Evolutionary conservation across 2,113 vertebrate genomes (phyloP).

Genomic region (Bufo bufo): DNA sequence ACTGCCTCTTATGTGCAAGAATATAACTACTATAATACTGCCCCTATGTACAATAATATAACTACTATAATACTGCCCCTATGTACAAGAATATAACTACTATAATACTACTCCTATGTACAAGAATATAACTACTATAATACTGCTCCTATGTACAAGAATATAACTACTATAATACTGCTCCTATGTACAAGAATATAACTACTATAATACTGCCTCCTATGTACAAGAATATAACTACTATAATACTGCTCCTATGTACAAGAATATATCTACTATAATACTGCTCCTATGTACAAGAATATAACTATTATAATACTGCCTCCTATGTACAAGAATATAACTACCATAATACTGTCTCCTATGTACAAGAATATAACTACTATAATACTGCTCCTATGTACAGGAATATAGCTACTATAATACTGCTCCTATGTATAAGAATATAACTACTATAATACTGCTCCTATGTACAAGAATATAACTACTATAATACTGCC

Average conservation of each 20-base stretch:
- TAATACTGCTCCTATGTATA: background rate
- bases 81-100: conserved; percentile 16
- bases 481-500: too few relatives aligned
- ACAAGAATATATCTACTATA: conserved; percentile 1
- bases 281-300: background rate
- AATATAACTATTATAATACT: conserved; percentile 1
- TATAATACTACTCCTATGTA: background rate
- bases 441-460: conserved; percentile 5
- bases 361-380: conserved; percentile 10
- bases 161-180: conserved; percentile 17
- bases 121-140: conserved; percentile 19
- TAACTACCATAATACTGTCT: background rate
- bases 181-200: background rate
- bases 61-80: conserved; percentile 5
- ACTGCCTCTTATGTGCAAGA: background rate
- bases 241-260: background rate
- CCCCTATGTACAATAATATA: background rate
- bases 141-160: background rate
- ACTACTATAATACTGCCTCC: background rate
- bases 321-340: background rate
- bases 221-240: conserved; percentile 17
- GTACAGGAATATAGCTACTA: conserved; percentile 4
- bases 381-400: conserved; percentile 1
- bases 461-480: background rate
- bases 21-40: conserved; percentile 17